phyloP scores from a whole-genome alignment of 1,140 invertebrate genomes.

The Leptinotarsa lineolata region DNA sequence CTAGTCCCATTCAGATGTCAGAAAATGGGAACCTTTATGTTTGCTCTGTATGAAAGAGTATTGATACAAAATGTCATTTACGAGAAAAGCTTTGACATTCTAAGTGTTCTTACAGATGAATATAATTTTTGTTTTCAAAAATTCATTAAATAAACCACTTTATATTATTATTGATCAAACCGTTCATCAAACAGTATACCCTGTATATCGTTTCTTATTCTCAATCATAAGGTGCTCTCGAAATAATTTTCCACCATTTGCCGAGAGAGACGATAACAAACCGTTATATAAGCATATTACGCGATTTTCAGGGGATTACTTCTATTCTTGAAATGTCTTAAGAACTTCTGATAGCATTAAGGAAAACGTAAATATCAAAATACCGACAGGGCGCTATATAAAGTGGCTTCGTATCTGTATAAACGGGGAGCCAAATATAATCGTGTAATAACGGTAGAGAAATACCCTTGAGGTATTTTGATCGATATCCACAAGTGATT shows the following conservation, averaged over 20 bases:
- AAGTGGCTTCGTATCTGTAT: constrained; percentile 6
- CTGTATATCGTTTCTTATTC: too few species aligned
- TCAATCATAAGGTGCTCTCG: neutral
- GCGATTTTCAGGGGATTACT: constrained; percentile 16
- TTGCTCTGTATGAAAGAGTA: too few species aligned
- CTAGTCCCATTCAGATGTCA: too few species aligned
- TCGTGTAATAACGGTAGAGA: too few species aligned
- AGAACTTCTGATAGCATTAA: constrained; percentile 16
- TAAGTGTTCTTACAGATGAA: too few species aligned
- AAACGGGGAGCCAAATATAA: neutral
- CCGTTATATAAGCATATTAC: constrained; percentile 11
- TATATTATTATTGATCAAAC: too few species aligned
- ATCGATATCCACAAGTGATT: neutral
- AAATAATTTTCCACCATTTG: neutral
- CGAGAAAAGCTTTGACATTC: too few species aligned
- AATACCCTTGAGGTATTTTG: neutral
- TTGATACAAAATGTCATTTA: too few species aligned
- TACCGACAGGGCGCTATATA: constrained; percentile 1
- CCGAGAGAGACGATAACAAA: constrained; percentile 8
- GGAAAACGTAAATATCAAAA: constrained; percentile 17
- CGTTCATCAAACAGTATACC: too few species aligned
- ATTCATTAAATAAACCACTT: too few species aligned
- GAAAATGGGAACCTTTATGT: too few species aligned
- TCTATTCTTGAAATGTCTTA: constrained; percentile 18
- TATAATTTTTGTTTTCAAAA: too few species aligned